Evolutionary conservation across 2,888 invertebrate species (phyloP), one percentile per base, ranked within the genome.

Genomic region (Microctonus aethiopoides): DNA sequence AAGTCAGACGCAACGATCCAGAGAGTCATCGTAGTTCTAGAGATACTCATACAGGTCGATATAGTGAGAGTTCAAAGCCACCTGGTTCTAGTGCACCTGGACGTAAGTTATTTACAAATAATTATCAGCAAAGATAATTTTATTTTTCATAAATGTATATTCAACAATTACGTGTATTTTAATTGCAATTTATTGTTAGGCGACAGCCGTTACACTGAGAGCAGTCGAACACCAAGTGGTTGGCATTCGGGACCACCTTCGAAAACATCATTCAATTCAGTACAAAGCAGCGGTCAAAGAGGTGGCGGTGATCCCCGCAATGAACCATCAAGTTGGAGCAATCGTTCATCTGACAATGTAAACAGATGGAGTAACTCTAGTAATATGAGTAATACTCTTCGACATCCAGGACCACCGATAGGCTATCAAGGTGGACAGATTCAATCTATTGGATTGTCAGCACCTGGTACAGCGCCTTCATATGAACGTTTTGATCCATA

Each of bases 401-500:
- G 86, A 66, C 86, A 86, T 73, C 86, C 83, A 9, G 84, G 85
- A 51, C 84, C 85, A 66, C 84, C 85, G 26, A 80, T 85, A 51
- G 70, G 70, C 6, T 86, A 86, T 71, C 86, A 86, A 73, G 83
- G 84, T 65, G 83, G 85, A 13, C 84, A 84, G n/a, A 81, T 85
- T 56, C 85, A 81, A 64, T 83, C 84, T 0, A 80, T 86, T 80
- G 83, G 85, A 72, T 75, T 85, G 59, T 75, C 84, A 20, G 84
- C 84, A 7, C 84, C 86, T 4, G 84, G 84, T 29, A 83, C 84
- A 20, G 79, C 82, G 51, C 81, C 81, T 1, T 85, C 84, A 1
- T 84, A 86, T 72, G 84, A 85, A 73, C 83, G 86, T 59, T 86
- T 84, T 67, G 86, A 86, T 62, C 85, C 85, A 1, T 86, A 86